Base-by-base conservation (phyloP, 2,888 invertebrate species). In the Taphrorychus bicolor region DNA sequence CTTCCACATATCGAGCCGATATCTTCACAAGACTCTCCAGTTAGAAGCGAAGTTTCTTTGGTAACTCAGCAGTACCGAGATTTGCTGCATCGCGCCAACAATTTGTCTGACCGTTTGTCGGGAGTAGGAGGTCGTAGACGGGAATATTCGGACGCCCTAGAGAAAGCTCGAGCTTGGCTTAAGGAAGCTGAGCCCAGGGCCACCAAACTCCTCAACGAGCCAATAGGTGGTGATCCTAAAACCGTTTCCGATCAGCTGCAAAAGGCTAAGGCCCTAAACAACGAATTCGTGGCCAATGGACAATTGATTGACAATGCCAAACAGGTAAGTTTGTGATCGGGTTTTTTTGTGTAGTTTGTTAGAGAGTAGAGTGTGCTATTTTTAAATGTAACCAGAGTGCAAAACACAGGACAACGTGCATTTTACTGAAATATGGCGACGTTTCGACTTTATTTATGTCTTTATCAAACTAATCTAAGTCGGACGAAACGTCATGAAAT, bases 241-340 rank as follows among this genome's bases (percentile, higher is more conserved):
- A 88, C 91, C 1, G 91, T 97, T 0, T 95, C 96, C 79, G 89
- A 95, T 17, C 97, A 97, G 82, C 85, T 97, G 59, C 88, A 89
- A 71, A 88, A 89, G 70, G 92, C 95, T 2, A 95, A 94, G 82
- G 84, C 91, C 0, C 82, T 97, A 45, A 93, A 95, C 80, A 92
- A 90, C 76, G 97, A 97, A 79, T 90, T 96, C 63, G 84, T 95
- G 4, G 89, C 93, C 0, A 95, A 96, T 77, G 93, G 92, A 59
- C 86, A 94, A 3, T 87, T 97, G 17, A 87, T 97, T 51, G 95
- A 95, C 77, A 91, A 91, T 77, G 91, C 91, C 53, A 93, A 92
- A 77, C 87, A 88, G 78, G 88, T 88, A 74, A 83, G 85, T 82
- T n/a, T n/a, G n/a, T n/a, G n/a, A n/a, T n/a, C n/a, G n/a, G n/a